Evolutionary conservation across 2,113 vertebrate genomes (phyloP).

Genomic region (Pteruthius melanotis): DNA sequence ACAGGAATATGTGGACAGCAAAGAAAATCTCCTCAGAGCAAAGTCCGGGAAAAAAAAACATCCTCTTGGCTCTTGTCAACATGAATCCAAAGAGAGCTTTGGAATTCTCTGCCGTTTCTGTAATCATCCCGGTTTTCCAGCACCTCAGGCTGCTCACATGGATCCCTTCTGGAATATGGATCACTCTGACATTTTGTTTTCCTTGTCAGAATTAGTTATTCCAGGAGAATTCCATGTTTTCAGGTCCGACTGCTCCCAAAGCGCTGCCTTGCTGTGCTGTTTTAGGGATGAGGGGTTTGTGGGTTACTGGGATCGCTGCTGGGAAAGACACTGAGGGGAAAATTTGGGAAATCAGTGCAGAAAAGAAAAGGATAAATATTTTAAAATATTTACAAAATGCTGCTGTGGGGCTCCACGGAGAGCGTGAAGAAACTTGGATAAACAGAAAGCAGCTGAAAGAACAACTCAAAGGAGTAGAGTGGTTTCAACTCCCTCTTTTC

Average conservation of each 20-base stretch:
- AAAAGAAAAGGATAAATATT: background rate
- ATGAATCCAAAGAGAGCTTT: background rate
- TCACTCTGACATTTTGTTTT: background rate
- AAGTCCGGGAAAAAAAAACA: background rate
- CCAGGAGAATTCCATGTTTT: background rate
- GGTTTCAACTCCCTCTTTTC: background rate
- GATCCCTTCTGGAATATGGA: background rate
- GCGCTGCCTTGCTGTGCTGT: background rate
- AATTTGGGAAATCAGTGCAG: background rate
- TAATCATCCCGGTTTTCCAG: background rate
- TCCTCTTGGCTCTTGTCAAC: background rate
- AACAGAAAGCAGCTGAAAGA: background rate
- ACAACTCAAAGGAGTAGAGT: background rate
- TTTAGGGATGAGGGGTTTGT: background rate
- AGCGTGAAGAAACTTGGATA: background rate
- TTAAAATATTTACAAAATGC: background rate
- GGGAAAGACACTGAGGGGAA: background rate
- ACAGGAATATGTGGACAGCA: background rate
- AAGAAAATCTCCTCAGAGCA: background rate
- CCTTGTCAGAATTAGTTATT: background rate
- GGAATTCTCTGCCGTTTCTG: background rate
- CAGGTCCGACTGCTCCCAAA: background rate
- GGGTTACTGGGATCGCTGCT: background rate
- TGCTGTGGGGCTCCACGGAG: background rate
- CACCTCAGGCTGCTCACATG: background rate